These are phyloP conservation scores for Holacanthus passer DNA, from an alignment of 2,113 vertebrate genomes.

Conservation along the genomic window DNA sequence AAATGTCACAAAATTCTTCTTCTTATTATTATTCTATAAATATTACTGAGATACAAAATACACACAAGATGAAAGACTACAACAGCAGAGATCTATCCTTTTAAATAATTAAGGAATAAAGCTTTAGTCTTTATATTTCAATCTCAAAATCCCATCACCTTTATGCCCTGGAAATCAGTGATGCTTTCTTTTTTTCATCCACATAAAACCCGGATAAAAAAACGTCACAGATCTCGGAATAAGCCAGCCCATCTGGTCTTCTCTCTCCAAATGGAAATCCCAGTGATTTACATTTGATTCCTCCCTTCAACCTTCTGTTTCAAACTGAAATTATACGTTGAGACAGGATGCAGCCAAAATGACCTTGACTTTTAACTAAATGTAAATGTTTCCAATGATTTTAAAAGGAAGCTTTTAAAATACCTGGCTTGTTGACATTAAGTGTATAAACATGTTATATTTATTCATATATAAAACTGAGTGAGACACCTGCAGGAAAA, in stretches of 20 bases:
- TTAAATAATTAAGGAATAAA: background rate
- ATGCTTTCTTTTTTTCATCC: background rate
- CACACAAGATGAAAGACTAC: background rate
- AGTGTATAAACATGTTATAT: background rate
- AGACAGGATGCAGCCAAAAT: background rate
- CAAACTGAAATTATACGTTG: background rate
- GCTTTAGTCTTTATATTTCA: background rate
- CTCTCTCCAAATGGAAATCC: slow-evolving; percentile 1
- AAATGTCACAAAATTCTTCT: background rate
- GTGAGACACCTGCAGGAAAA: background rate
- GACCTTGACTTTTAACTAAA: background rate
- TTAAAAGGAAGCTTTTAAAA: background rate
- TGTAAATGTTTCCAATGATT: background rate
- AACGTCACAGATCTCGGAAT: slow-evolving; percentile 5
- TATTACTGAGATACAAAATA: background rate
- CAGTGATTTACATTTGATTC: slow-evolving; percentile 11
- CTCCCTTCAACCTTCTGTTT: background rate
- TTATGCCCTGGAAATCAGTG: background rate
- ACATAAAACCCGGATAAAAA: background rate
- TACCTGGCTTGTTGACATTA: background rate
- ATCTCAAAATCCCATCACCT: background rate
- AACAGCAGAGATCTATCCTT: background rate
- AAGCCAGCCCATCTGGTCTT: slow-evolving; percentile 19
- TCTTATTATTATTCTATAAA: background rate
- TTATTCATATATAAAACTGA: background rate